A percentile compares a stretch with the other conserved stretches of the same genome.
phyloP scores from a whole-genome alignment of 2,888 invertebrate genomes.

The Selenia dentaria region DNA sequence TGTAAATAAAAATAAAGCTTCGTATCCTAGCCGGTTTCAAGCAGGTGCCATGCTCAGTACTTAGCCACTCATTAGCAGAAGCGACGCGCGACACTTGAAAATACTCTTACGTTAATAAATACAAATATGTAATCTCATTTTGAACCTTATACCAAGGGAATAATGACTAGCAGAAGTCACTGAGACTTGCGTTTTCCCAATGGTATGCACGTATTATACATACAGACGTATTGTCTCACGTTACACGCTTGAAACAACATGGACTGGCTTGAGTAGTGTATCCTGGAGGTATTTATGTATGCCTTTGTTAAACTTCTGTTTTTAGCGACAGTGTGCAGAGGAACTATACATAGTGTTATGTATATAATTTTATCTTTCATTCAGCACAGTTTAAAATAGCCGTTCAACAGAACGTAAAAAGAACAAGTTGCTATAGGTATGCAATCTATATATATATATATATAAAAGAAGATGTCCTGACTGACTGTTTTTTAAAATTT shows the following conservation, averaged over 20 bases:
- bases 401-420: too few species aligned
- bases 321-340: background rate
- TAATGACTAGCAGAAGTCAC: background rate
- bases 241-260: conserved; percentile 12
- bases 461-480: too few species aligned
- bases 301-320: background rate
- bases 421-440: too few species aligned
- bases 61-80: conserved; percentile 35
- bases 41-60: conserved; percentile 11
- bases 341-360: too few species aligned
- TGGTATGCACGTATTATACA: background rate
- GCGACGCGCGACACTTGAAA: conserved; percentile 29
- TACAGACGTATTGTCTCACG: conserved; percentile 10
- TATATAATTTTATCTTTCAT: too few species aligned
- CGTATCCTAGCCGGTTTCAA: conserved; percentile 10
- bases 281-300: conserved; percentile 1
- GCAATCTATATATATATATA: too few species aligned
- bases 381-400: too few species aligned
- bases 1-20: too few species aligned
- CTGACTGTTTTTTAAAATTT: too few species aligned
- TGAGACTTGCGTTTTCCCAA: conserved; percentile 5
- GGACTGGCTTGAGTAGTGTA: conserved; percentile 4
- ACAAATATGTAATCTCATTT: background rate
- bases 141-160: conserved; percentile 2
- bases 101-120: conserved; percentile 7